Evolutionary conservation across 2,797 vertebrate species (phyloP).

Genomic region (Acanthornis magna): DNA sequence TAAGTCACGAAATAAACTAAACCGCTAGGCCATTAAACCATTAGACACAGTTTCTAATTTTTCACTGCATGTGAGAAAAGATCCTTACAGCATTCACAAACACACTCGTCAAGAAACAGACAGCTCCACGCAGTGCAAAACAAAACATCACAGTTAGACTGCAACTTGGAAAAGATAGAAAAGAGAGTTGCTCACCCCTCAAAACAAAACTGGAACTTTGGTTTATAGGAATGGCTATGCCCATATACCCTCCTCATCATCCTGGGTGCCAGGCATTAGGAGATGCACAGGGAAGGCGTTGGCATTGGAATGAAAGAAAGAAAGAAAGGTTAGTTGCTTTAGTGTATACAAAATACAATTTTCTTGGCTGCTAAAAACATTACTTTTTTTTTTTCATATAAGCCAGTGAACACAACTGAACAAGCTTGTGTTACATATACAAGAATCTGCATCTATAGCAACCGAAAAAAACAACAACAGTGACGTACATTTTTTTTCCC

Average conservation of each 20-base stretch:
- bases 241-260: slow-evolving; percentile 99
- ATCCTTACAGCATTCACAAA: background rate
- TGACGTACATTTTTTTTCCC: slow-evolving; percentile 11
- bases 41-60: background rate
- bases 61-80: slow-evolving; percentile 4
- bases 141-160: slow-evolving; percentile 35
- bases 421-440: background rate
- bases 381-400: background rate
- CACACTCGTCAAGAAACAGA: slow-evolving; percentile 45
- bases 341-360: slow-evolving; percentile 26
- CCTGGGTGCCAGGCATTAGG: slow-evolving; percentile 78
- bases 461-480: slow-evolving; percentile 34
- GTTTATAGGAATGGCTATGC: slow-evolving; percentile 90
- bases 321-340: slow-evolving; percentile 76
- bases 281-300: slow-evolving; percentile 67
- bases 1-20: background rate
- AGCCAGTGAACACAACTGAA: slow-evolving; percentile 41
- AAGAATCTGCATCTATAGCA: slow-evolving; percentile 60
- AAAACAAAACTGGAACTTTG: slow-evolving; percentile 95
- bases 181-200: slow-evolving; percentile 87
- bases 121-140: slow-evolving; percentile 27
- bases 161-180: slow-evolving; percentile 68
- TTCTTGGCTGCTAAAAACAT: slow-evolving; percentile 51
- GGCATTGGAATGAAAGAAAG: slow-evolving; percentile 77
- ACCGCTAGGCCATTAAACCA: background rate